phyloP scores from a whole-genome alignment of 53 echinoderm and acorn worm species.

The Antedon mediterranea region DNA sequence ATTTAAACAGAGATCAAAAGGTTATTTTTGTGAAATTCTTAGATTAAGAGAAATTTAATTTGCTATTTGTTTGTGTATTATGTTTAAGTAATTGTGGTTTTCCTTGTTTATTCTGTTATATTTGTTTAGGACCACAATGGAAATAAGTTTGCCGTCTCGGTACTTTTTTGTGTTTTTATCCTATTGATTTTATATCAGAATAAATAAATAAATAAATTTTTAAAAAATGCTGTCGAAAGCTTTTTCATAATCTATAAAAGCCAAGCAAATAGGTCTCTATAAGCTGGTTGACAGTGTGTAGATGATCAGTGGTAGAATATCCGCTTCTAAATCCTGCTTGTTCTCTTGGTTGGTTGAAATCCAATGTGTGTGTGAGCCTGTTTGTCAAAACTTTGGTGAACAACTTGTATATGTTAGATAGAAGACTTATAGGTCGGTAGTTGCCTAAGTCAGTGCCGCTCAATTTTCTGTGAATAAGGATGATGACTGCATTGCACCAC shows the following conservation, averaged over 20 bases:
- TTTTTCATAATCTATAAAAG: background rate
- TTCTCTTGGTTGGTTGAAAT: background rate
- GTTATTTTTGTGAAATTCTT: no score
- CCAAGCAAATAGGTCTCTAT: background rate
- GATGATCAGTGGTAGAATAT: background rate
- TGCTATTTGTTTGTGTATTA: no score
- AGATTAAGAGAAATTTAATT: no score
- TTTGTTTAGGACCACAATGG: no score
- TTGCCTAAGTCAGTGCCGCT: background rate
- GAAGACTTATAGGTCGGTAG: constrained; percentile 3
- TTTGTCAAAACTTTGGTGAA: background rate
- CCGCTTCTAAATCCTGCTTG: constrained; percentile 1
- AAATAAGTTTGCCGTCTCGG: no score
- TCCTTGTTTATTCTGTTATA: no score
- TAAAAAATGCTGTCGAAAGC: constrained; percentile 3
- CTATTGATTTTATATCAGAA: no score
- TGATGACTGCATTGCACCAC: no score
- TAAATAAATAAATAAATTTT: no score
- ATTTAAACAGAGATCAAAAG: no score
- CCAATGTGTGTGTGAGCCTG: background rate
- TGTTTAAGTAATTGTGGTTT: no score
- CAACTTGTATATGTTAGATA: constrained; percentile 1
- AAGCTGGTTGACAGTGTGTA: background rate
- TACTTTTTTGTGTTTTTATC: no score
- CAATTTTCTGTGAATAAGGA: background rate